Percentiles rank a stretch among this genome's conserved stretches.
phyloP scores from a whole-genome alignment of 2,113 vertebrate species.

The Otis tarda region DNA sequence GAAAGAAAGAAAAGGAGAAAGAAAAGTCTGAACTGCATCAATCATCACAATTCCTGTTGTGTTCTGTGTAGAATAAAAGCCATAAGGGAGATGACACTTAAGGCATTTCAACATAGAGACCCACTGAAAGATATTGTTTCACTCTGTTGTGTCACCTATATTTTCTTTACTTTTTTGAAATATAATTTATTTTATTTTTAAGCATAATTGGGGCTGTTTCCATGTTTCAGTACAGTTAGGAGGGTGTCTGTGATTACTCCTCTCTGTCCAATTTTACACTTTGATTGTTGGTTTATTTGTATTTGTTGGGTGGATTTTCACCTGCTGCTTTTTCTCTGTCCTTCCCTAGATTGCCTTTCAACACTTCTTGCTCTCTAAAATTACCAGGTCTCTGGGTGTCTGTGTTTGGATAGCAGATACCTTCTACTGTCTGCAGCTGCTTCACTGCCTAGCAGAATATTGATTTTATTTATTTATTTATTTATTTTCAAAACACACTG shows the following conservation, averaged over 20 bases:
- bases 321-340: background rate
- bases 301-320: background rate
- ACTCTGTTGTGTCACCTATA: background rate
- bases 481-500: background rate
- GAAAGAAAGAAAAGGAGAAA: background rate
- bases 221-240: background rate
- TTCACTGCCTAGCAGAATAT: constrained; percentile 26
- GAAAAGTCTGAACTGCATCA: background rate
- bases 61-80: background rate
- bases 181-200: background rate
- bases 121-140: background rate
- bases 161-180: background rate
- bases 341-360: constrained; percentile 25
- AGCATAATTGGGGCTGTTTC: background rate
- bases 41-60: background rate
- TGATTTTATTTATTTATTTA: constrained; percentile 21
- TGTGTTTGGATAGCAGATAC: constrained; percentile 25
- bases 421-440: constrained; percentile 28
- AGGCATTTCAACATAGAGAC: background rate
- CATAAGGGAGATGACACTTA: background rate
- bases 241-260: background rate
- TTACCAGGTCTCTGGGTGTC: constrained; percentile 1
- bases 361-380: constrained; percentile 5
- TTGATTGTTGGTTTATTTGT: background rate
- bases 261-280: background rate